These are phyloP conservation scores for Meles meles DNA, from an alignment of 2,113 vertebrate genomes.

Conservation along the genomic window DNA sequence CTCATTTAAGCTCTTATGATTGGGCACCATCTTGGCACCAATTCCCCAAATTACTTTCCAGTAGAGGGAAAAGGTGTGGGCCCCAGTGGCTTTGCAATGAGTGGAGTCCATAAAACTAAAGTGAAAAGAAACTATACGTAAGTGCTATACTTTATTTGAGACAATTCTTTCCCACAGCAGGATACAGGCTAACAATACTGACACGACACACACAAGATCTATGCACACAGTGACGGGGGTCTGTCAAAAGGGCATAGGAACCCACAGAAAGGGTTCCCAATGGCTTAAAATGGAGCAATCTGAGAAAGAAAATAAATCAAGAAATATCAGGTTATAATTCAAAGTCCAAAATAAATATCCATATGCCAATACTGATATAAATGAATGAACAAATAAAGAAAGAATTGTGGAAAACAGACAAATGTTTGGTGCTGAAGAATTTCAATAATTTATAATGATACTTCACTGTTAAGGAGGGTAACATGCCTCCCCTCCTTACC, in stretches of 20 bases:
- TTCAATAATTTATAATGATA: not conserved
- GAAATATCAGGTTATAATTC: not conserved
- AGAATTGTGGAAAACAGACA: not conserved
- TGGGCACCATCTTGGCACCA: not conserved
- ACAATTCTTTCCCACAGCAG: not conserved
- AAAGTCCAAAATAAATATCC: not conserved
- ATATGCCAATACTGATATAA: not conserved
- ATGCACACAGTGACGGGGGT: not conserved
- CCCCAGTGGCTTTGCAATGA: not conserved
- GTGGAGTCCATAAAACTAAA: not conserved
- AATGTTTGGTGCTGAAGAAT: not conserved
- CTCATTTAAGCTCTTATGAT: not conserved
- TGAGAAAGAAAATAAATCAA: not conserved
- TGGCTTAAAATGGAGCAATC: not conserved
- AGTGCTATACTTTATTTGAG: not conserved
- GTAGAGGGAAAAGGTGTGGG: not conserved
- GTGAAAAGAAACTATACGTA: not conserved
- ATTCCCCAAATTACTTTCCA: not conserved
- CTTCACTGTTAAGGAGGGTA: not conserved
- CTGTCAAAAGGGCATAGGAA: not conserved
- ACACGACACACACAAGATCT: not conserved
- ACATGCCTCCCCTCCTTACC: not conserved
- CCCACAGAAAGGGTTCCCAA: not conserved
- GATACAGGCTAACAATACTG: not conserved
- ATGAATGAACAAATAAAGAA: not conserved